Percentiles rank a stretch among this genome's conserved stretches.
These are phyloP conservation scores for Syritta pipiens DNA, from an alignment of 2,888 invertebrate genomes.

Conservation along the genomic window DNA sequence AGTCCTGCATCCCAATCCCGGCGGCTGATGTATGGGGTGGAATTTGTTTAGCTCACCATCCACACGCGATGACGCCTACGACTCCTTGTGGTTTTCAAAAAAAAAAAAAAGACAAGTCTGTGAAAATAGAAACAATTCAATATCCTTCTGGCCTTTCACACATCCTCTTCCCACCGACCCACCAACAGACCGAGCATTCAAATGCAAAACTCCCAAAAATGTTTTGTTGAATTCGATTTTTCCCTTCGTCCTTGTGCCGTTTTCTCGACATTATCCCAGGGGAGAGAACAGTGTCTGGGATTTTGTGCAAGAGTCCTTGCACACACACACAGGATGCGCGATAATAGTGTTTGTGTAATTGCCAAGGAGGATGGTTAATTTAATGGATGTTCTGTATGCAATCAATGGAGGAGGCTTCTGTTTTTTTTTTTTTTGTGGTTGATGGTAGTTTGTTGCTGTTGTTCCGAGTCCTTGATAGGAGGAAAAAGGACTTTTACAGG, in stretches of 20 bases:
- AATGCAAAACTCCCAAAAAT: constrained; percentile 52
- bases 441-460: too few species aligned
- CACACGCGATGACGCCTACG: constrained; percentile 59
- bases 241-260: constrained; percentile 10
- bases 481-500: constrained; percentile 30
- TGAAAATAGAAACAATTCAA: constrained; percentile 64
- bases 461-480: too few species aligned
- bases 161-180: constrained; percentile 18
- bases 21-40: constrained; percentile 63
- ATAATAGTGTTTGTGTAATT: constrained; percentile 66
- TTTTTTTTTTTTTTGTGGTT: constrained; percentile 8
- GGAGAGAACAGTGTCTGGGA: constrained; percentile 19
- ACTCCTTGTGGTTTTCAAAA: constrained; percentile 47
- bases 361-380: constrained; percentile 66
- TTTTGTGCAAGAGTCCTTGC: constrained; percentile 45
- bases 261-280: constrained; percentile 11
- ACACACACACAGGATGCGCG: constrained; percentile 47
- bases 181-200: constrained; percentile 11
- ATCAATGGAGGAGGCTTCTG: constrained; percentile 50
- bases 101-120: too few species aligned
- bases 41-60: constrained; percentile 53
- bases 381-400: constrained; percentile 64
- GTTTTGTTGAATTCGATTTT: constrained; percentile 29
- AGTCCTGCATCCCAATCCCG: constrained; percentile 45
- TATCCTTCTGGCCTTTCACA: constrained; percentile 62